Base-by-base conservation (phyloP, 1,140 invertebrate species). In the Elymnias hypermnestra region DNA sequence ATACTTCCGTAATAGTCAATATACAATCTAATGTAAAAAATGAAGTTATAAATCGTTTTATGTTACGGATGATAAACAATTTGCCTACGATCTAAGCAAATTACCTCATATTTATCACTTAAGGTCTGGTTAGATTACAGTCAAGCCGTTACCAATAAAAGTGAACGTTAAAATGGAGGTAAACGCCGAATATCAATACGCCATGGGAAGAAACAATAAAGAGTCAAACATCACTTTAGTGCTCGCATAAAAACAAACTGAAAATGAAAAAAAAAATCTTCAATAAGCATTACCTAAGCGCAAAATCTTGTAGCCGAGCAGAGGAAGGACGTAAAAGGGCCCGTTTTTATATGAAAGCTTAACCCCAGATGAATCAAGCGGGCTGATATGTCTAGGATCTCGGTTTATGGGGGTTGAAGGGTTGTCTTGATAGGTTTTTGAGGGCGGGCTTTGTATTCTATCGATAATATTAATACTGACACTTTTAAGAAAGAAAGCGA, bases 261-360 rank as follows among this genome's bases (percentile, higher is more conserved):
- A 39, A 23, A 23, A 23, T 39, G 19, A 22, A 19, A 31, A 40
- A 12, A 22, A 19, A 49, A 49, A 36, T 12, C 3, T 22, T 39
- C 43, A 48, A 55, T 43, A 54, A 51, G 38, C 17, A 44, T 41
- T 35, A 13, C 40, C 50, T 61, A 58, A 62, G 51, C 59, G 59
- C 21, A 46, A 57, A 54, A 51, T 55, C 59, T 55, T 62, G 59
- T 62, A 52, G 38, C 25, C 35, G 29, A 56, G 36, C 25, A 15
- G 23, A 29, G 38, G 25, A 46, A 52, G 29, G 33, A 48, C 52
- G 51, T 53, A 47, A 57, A 58, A 37, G 50, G 40, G 50, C 29
- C n/a, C 41, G 47, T 53, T 43, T 54, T 59, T 60, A 60, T 60
- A 57, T 53, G 47, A 48, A 48, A 51, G 54, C 58, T 62, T 57